Evolutionary conservation across 1,140 invertebrate genomes (phyloP).

Genomic region (Marisa cornuarietis): DNA sequence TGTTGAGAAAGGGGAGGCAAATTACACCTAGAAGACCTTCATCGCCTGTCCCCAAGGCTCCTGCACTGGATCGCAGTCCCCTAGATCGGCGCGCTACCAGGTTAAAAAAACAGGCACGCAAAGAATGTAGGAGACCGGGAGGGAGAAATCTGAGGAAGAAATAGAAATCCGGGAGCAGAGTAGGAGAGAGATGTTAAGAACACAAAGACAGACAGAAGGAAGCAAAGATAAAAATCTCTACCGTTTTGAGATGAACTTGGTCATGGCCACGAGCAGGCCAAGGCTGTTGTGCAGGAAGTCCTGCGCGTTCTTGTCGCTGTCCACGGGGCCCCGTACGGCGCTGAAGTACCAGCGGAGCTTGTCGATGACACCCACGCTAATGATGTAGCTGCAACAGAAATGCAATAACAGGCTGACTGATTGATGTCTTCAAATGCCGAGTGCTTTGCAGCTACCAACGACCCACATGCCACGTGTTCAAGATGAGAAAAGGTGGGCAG

Average conservation of each 20-base stretch:
- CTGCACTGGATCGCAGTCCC: no score
- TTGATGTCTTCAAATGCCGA: no score
- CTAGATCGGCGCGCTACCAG: no score
- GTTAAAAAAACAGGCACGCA: neutral
- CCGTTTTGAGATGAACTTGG: slow-evolving; percentile 67
- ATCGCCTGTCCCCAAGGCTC: no score
- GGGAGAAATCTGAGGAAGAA: no score
- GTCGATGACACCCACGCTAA: slow-evolving; percentile 76
- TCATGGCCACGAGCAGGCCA: slow-evolving; percentile 72
- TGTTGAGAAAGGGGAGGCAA: no score
- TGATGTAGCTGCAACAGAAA: slow-evolving; percentile 71
- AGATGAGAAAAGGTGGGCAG: no score
- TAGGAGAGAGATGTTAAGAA: neutral
- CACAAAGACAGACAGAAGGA: slow-evolving; percentile 8
- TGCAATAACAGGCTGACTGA: neutral
- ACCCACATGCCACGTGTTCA: no score
- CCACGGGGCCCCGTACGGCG: slow-evolving; percentile 73
- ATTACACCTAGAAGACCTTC: no score
- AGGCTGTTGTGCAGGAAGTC: slow-evolving; percentile 70
- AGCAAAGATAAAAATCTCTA: slow-evolving; percentile 38
- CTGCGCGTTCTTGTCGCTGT: slow-evolving; percentile 69
- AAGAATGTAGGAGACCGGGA: neutral
- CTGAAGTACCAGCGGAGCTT: slow-evolving; percentile 74
- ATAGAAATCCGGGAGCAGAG: neutral
- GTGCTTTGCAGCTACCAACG: no score